A percentile compares a stretch with the other conserved stretches of the same genome.
phyloP scores from a whole-genome alignment of 2,888 invertebrate genomes.

The Ctenicera cuprea region DNA sequence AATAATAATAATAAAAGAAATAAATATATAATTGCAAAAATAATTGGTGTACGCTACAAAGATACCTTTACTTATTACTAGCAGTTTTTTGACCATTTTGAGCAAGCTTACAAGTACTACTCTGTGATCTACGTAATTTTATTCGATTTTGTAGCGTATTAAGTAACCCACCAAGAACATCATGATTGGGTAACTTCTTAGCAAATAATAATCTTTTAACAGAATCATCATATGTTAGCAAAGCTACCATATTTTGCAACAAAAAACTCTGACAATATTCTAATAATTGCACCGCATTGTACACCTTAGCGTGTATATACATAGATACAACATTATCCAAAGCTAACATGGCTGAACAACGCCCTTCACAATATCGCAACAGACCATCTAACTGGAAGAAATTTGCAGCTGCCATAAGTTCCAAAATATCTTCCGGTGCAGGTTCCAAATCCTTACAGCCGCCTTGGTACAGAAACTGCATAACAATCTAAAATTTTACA shows the following conservation, averaged over 20 bases:
- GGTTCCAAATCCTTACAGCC: conserved; percentile 87
- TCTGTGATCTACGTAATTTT: conserved; percentile 76
- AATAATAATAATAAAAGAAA: conserved; percentile 8
- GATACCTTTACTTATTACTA: conserved; percentile 6
- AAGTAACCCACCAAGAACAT: conserved; percentile 88
- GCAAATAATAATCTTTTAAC: conserved; percentile 91
- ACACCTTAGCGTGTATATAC: conserved; percentile 95
- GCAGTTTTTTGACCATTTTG: conserved; percentile 56
- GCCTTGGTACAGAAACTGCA: conserved; percentile 95
- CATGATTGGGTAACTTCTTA: conserved; percentile 92
- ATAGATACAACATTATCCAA: conserved; percentile 93
- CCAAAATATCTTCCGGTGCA: conserved; percentile 87
- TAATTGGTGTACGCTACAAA: background rate
- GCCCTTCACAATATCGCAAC: conserved; percentile 88
- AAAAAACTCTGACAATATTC: conserved; percentile 94
- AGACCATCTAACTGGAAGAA: conserved; percentile 93
- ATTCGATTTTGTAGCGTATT: conserved; percentile 88
- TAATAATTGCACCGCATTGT: conserved; percentile 88
- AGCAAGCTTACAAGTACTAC: conserved; percentile 57
- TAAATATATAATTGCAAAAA: conserved; percentile 16
- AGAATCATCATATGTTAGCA: conserved; percentile 92
- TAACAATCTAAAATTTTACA: conserved; percentile 81
- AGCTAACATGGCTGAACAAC: conserved; percentile 89
- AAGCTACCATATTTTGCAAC: conserved; percentile 95
- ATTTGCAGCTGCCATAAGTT: conserved; percentile 93